Base-by-base conservation (phyloP, 2,797 vertebrate species). In the Anabacerthia variegaticeps region DNA sequence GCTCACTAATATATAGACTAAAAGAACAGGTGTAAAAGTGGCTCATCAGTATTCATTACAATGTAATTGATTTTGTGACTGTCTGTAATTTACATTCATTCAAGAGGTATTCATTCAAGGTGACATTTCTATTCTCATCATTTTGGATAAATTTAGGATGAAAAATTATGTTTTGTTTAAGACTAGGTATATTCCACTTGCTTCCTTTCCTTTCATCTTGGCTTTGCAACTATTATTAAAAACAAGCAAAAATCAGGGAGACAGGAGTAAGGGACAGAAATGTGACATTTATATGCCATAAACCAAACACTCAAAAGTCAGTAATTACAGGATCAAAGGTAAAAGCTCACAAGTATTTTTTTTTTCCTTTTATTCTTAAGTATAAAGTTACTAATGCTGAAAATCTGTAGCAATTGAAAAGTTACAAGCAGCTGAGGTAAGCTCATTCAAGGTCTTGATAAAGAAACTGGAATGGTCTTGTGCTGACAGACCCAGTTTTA, bases 201-300 rank as follows among this genome's bases (percentile, higher is more conserved):
- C 68, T 92, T 83, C 52, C 51, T 89, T 88, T 88, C 14, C 27
- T 96, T 95, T 94, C 63, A 72, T 89, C 62, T 81, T 85, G 69
- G 21, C 54, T 75, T 88, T 73, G 69, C 39, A 94, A n/a, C 43
- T 48, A 2, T 52, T 77, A 75, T 65, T 89, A 77, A 86, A 94
- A 92, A 68, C 22, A 91, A 83, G 10, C 6, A 54, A 87, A 73
- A 80, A 72, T 12, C 4, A 27, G 9, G 22, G 23, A 92, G 41
- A 58, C 0, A 1, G 59, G 37, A 72, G 20, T 43, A 61, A 65
- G 22, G n/a, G 37, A 71, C 24, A 65, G 51, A 90, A 91, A 84
- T 55, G 20, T 68, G 46, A 44, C 48, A 69, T 92, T 90, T 92
- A 16, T 7, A 13, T 75, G 43, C 44, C 32, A 55, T 73, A 81